Base-by-base conservation (phyloP, 2,888 invertebrate genomes). In the Drosophila pseudotalamancana region DNA sequence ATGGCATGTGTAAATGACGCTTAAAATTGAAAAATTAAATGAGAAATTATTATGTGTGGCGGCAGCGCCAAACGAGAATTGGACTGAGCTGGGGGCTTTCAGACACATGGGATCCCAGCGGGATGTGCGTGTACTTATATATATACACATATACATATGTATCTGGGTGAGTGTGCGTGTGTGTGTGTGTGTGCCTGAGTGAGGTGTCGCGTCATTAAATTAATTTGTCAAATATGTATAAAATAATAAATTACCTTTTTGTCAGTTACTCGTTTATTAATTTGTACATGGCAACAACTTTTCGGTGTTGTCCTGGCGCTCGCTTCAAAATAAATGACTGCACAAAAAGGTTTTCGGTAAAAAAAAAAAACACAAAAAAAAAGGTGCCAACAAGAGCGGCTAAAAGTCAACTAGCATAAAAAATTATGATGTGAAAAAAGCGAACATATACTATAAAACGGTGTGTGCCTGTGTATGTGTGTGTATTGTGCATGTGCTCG, bases 191-290 rank as follows among this genome's bases (percentile, higher is more conserved):
- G 59, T 42, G 56, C 50, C 18, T 29, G 43, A 37, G 54, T 59
- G 51, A 77, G 78, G 79, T 57, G 64, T 68, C 71, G 71, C 77
- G 87, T 88, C 88, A 90, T 89, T 89, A 88, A 88, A 88, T 89
- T 88, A 89, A 89, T 89, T 90, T 90, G 88, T 90, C 90, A 90
- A 89, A 89, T 79, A 84, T 88, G 83, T 84, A 78, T 73, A 87
- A 89, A 89, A 88, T 86, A 88, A 86, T 89, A 89, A 86, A 86
- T 89, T 89, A 88, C 88, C 87, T 88, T 84, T 84, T 84, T 83
- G 83, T 84, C 83, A 84, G 83, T 88, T 87, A 83, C 87, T 83
- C 88, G 83, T 88, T 83, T 88, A 83, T 83, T 83, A 88, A 83
- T 83, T 83, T 87, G 83, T 87, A 83, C 88, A 85, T 81, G 88